Conservation (phyloP, 1,140 invertebrate species). For the Euura lappo region DNA sequence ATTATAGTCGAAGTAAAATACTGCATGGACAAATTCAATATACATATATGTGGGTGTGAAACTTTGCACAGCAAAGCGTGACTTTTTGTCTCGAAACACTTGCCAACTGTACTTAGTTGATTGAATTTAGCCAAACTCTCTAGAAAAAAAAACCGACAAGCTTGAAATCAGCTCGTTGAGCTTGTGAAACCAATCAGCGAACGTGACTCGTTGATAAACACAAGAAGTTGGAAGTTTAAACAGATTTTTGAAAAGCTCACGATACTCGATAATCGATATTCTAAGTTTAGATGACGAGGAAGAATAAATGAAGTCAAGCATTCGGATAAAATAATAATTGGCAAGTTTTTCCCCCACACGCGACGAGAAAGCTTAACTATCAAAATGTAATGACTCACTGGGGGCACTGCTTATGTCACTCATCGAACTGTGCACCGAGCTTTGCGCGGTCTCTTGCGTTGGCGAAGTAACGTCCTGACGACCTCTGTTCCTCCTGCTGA, state of each 20-base stretch:
- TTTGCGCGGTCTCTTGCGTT: conserved; percentile 56
- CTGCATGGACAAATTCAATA: too few relatives aligned
- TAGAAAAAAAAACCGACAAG: too few relatives aligned
- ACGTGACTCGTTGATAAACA: not conserved
- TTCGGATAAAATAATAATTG: not conserved
- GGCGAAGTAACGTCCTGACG: conserved; percentile 52
- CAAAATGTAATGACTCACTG: conserved; percentile 43
- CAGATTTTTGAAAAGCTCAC: not conserved
- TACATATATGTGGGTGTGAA: too few relatives aligned
- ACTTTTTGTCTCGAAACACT: not conserved
- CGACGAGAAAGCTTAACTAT: not conserved
- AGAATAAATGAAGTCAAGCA: not conserved
- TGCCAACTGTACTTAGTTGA: not conserved
- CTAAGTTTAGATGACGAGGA: too few relatives aligned
- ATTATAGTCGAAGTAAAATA: not conserved
- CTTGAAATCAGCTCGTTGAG: not conserved
- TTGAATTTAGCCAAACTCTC: too few relatives aligned
- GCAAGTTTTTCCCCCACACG: not conserved
- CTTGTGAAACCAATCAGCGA: not conserved
- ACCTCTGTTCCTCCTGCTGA: conserved; percentile 44
- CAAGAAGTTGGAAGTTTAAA: not conserved
- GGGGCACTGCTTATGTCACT: conserved; percentile 57
- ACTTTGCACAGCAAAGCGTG: not conserved
- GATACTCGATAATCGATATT: not conserved
- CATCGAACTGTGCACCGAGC: conserved; percentile 58